phyloP scores from a whole-genome alignment of 2,113 vertebrate species.

The Numida meleagris region DNA sequence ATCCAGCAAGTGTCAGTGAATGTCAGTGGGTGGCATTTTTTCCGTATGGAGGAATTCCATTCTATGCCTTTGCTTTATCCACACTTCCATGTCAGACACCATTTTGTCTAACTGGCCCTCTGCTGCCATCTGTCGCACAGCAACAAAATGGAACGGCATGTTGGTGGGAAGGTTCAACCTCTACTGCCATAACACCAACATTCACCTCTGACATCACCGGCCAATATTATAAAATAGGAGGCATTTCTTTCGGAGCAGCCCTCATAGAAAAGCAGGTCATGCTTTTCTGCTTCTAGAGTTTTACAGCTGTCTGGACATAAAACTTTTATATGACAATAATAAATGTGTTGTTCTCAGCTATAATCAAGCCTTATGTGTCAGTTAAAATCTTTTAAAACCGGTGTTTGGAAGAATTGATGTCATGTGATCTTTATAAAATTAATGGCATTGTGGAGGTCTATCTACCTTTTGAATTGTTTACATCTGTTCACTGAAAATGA shows the following conservation, averaged over 20 bases:
- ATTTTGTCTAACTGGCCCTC: neutral
- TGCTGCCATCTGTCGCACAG: neutral
- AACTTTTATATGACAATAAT: neutral
- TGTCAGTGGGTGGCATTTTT: neutral
- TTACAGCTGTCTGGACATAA: neutral
- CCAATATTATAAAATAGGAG: neutral
- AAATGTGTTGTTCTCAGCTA: neutral
- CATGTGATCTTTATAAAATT: neutral
- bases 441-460: neutral
- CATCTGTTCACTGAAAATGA: neutral
- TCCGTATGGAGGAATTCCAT: neutral
- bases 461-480: neutral
- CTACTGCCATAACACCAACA: neutral
- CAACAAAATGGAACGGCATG: neutral
- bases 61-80: neutral
- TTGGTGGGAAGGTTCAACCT: neutral
- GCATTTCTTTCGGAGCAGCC: neutral
- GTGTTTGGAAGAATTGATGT: neutral
- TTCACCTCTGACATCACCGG: neutral
- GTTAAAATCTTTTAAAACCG: neutral
- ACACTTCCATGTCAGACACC: neutral
- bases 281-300: neutral
- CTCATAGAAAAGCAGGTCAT: neutral
- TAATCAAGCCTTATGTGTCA: neutral
- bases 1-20: neutral